Conservation (phyloP, 2,797 vertebrate genomes). For the Sebastes taczanowskii region DNA sequence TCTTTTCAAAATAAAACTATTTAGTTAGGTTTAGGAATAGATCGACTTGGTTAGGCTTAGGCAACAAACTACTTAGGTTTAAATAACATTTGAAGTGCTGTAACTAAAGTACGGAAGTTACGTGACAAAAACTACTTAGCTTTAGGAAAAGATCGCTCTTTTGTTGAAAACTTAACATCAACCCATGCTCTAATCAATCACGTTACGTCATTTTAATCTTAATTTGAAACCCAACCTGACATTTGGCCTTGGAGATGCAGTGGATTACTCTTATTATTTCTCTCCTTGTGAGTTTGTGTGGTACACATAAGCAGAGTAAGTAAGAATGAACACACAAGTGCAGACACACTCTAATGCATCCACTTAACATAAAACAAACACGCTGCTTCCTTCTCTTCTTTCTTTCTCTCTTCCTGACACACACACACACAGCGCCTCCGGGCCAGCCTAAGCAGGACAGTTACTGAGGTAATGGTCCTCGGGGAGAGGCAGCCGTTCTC, state of each 20-base stretch:
- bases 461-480: slow-evolving; percentile 69
- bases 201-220: not conserved
- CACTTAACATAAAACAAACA: slow-evolving; percentile 55
- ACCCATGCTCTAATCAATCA: not conserved
- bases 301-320: not conserved
- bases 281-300: not conserved
- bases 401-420: slow-evolving; percentile 13
- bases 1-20: too few relatives aligned
- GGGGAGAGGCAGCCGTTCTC: slow-evolving; percentile 55
- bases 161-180: not conserved
- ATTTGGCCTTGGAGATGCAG: not conserved
- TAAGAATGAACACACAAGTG: not conserved
- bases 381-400: slow-evolving; percentile 34
- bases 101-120: too few relatives aligned
- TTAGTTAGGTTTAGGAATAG: too few relatives aligned
- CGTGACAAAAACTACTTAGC: too few relatives aligned
- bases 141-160: not conserved
- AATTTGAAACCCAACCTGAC: not conserved
- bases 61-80: too few relatives aligned
- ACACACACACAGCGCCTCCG: not conserved
- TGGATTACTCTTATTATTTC: not conserved
- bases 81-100: fast-evolving
- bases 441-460: slow-evolving; percentile 52
- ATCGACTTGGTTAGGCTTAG: too few relatives aligned
- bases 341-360: slow-evolving; percentile 29